These are phyloP conservation scores for Oligia fasciuncula DNA, from an alignment of 2,888 invertebrate species.

Conservation along the genomic window DNA sequence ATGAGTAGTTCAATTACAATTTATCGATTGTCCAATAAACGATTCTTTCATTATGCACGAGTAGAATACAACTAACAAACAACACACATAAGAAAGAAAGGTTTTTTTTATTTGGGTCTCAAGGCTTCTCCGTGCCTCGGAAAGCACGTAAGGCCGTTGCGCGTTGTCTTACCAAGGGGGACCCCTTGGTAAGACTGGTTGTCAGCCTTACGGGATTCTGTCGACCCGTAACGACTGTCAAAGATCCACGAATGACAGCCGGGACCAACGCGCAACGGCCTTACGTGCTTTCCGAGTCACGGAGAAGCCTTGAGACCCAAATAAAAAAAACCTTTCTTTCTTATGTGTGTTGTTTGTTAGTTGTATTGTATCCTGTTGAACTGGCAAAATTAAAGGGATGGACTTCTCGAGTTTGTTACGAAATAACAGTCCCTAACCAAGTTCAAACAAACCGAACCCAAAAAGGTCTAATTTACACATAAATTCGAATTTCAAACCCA, in stretches of 20 bases:
- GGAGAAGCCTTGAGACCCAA: neutral
- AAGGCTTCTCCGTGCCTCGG: neutral
- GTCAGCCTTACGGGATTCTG: too few species aligned
- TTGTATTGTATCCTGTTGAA: neutral
- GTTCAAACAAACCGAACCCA: neutral
- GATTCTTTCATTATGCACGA: constrained; percentile 20
- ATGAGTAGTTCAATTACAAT: constrained; percentile 38
- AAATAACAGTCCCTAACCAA: neutral
- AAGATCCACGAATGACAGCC: too few species aligned
- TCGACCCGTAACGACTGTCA: too few species aligned
- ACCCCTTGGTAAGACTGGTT: too few species aligned
- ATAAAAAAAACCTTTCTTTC: neutral
- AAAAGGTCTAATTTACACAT: constrained; percentile 30
- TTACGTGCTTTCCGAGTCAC: neutral
- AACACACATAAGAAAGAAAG: neutral
- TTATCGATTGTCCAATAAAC: constrained; percentile 27
- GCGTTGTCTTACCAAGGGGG: too few species aligned
- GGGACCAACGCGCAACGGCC: too few species aligned
- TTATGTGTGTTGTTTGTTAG: neutral
- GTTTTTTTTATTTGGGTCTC: neutral
- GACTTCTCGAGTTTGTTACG: neutral
- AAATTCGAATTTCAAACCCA: constrained; percentile 23
- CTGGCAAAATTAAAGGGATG: neutral
- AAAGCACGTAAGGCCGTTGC: neutral
- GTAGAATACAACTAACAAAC: neutral